Evolutionary conservation across 2,113 vertebrate genomes (phyloP).

Genomic region (Brienomyrus brachyistius): DNA sequence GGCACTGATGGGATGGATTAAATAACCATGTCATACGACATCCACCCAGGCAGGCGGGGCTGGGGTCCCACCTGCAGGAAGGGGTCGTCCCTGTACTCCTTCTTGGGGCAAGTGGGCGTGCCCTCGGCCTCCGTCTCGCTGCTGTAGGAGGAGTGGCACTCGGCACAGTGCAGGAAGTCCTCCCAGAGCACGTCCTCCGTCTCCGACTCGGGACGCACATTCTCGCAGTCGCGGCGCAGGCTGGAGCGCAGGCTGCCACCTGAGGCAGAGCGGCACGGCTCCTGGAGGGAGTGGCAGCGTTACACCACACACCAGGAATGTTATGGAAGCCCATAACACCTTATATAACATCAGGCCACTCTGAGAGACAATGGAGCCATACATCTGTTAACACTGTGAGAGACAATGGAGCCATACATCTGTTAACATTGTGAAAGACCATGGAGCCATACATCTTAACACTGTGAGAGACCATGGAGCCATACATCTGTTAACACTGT

Average conservation of each 20-base stretch:
- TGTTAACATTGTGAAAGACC: not conserved
- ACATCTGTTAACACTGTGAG: not conserved
- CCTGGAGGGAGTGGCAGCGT: slow-evolving; percentile 57
- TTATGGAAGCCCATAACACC: not conserved
- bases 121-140: slow-evolving; percentile 91
- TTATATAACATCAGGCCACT: not conserved
- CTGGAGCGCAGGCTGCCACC: slow-evolving; percentile 93
- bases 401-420: not conserved
- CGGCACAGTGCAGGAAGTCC: slow-evolving; percentile 90
- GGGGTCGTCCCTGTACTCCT: slow-evolving; percentile 92
- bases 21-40: not conserved
- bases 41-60: not conserved
- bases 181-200: slow-evolving; percentile 96
- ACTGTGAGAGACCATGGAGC: not conserved
- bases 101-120: slow-evolving; percentile 72
- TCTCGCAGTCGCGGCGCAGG: slow-evolving; percentile 90
- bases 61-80: slow-evolving; percentile 80
- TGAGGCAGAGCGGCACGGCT: slow-evolving; percentile 80
- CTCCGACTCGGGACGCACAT: slow-evolving; percentile 86
- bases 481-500: not conserved
- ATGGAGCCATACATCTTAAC: not conserved
- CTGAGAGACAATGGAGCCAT: not conserved
- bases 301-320: not conserved
- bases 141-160: slow-evolving; percentile 86
- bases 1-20: not conserved